Conservation (phyloP, 2,797 vertebrate genomes). For the Podarcis siculus region DNA sequence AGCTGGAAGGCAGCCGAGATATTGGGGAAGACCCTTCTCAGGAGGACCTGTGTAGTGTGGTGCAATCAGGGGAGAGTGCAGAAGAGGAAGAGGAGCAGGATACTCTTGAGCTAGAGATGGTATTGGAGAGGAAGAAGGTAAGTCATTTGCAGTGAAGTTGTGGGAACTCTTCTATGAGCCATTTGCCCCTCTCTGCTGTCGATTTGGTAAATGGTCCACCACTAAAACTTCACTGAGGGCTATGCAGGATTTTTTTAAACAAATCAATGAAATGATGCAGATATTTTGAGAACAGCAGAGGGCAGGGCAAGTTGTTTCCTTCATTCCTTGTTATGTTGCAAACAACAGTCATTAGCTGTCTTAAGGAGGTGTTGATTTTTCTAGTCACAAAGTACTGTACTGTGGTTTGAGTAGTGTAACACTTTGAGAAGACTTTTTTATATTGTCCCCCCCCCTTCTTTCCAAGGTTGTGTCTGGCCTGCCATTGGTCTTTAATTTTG, state of each 20-base stretch:
- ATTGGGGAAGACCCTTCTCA: constrained; percentile 78
- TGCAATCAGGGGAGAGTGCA: constrained; percentile 85
- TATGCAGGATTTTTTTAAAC: neutral
- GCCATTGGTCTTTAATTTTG: no score
- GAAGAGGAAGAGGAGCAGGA: constrained; percentile 92
- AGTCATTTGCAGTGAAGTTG: neutral
- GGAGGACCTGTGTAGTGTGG: constrained; percentile 84
- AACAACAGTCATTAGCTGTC: neutral
- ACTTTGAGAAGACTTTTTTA: neutral
- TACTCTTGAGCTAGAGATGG: constrained; percentile 92
- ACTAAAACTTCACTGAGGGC: neutral
- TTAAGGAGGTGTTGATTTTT: neutral
- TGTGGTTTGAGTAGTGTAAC: no score
- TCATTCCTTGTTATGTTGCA: neutral
- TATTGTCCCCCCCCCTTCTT: neutral
- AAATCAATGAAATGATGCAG: neutral
- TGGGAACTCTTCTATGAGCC: accelerated
- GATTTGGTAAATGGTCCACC: neutral
- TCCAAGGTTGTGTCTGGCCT: neutral
- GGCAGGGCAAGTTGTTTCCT: neutral
- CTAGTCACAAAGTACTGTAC: neutral
- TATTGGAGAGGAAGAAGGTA: constrained; percentile 96
- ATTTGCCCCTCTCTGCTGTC: no score
- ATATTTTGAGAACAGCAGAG: neutral
- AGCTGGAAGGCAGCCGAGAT: constrained; percentile 67